These are phyloP conservation scores for Plagodis pulveraria DNA, from an alignment of 2,888 invertebrate genomes.

Conservation along the genomic window DNA sequence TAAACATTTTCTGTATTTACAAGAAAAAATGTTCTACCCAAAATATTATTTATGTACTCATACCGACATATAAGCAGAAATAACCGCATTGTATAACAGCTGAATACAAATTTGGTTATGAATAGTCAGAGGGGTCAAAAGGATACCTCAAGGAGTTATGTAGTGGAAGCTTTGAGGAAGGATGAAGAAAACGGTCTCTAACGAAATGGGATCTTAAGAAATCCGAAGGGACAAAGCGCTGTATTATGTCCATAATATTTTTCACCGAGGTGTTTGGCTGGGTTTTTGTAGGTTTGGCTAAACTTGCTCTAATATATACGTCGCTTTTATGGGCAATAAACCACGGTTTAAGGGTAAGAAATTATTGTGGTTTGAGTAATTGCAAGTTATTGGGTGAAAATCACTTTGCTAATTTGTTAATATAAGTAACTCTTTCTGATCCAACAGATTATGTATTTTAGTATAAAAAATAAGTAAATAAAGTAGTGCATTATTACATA, in stretches of 20 bases:
- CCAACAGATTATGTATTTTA: no score
- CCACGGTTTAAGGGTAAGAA: no score
- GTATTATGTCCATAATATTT: constrained; percentile 20
- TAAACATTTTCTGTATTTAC: no score
- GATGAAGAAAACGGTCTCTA: constrained; percentile 18
- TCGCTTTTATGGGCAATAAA: neutral
- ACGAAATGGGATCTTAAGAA: constrained; percentile 27
- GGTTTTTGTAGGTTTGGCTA: constrained; percentile 7
- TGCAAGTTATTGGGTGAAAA: no score
- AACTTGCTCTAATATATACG: neutral
- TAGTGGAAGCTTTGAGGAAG: constrained; percentile 33
- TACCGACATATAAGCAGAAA: no score
- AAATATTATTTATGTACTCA: no score
- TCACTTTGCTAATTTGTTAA: no score
- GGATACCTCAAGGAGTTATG: constrained; percentile 31
- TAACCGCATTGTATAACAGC: neutral
- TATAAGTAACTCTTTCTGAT: no score
- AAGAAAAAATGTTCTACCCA: no score
- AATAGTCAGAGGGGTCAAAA: constrained; percentile 28
- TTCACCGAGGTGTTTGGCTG: constrained; percentile 8
- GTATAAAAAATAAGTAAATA: no score
- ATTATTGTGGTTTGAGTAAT: no score
- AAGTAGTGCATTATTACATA: no score
- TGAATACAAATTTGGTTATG: constrained; percentile 27
- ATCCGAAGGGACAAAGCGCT: constrained; percentile 20